Evolutionary conservation across 1,140 invertebrate species (phyloP).

Genomic region (Drosophila rufa): DNA sequence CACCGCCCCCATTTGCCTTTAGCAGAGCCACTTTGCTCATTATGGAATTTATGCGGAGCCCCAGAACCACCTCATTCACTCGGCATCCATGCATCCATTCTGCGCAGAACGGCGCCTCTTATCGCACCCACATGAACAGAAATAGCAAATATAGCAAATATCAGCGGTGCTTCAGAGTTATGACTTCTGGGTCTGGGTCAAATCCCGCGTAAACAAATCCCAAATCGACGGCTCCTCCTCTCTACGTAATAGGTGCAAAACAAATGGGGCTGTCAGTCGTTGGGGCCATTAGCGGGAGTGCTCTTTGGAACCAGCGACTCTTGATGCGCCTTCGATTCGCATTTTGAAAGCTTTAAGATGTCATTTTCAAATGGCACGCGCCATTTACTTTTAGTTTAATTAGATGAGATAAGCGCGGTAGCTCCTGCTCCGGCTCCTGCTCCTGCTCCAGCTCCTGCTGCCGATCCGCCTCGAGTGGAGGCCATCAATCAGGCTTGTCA

Average conservation of each 20-base stretch:
- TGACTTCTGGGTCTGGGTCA: constrained; percentile 57
- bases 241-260: constrained; percentile 37
- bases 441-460: constrained; percentile 10
- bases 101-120: constrained; percentile 24
- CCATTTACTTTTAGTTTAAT: constrained; percentile 75
- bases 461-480: constrained; percentile 14
- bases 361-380: constrained; percentile 43
- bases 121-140: constrained; percentile 66
- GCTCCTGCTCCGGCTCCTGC: not conserved
- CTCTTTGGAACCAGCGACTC: constrained; percentile 23
- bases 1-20: not conserved
- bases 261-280: constrained; percentile 24
- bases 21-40: constrained; percentile 43
- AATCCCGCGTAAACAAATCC: constrained; percentile 68
- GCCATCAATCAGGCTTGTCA: constrained; percentile 78
- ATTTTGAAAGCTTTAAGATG: constrained; percentile 43
- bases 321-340: constrained; percentile 23
- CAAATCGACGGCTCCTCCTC: constrained; percentile 32
- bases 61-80: not conserved
- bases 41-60: constrained; percentile 32
- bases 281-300: constrained; percentile 17
- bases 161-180: constrained; percentile 31
- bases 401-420: constrained; percentile 57
- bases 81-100: constrained; percentile 4
- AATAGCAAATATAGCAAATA: constrained; percentile 40